Base-by-base conservation (phyloP, 2,113 vertebrate genomes). In the Turdus rufiventris region DNA sequence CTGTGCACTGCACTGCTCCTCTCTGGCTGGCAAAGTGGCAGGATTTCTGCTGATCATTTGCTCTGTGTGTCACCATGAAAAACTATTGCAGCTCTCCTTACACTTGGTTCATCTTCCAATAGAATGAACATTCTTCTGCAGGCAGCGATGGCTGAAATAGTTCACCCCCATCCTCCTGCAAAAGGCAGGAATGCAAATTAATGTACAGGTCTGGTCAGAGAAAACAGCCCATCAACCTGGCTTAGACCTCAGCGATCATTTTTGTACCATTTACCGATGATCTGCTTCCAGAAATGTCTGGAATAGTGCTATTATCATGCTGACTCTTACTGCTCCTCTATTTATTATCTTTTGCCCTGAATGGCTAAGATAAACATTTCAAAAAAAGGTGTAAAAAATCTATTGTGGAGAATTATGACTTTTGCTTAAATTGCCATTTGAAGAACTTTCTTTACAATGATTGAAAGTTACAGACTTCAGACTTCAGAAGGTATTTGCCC, bases 161-260 rank as follows among this genome's bases (percentile, higher is more conserved):
- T 42, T 91, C 29, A 18, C 23, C 14, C 14, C 38, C 10, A 16
- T 40, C 10, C 14, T 70, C 21, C 48, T 92, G 40, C 65, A 71
- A 72, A 80, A 89, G 53, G 40, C 61, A 89, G 57, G 28, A 72
- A 57, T 28, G 33, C 40, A 58, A 91, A 87, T 57, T 21, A 48
- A 53, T 1, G 3, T 6, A 29, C 0, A 2, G 0, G 0, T 26
- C 48, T 63, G 60, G 47, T 71, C 53, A 72, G 74, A 75, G 88
- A 48, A 48, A 67, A 29, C 51, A 95, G 38, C 28, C 40, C 0
- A 0, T n/a, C 36, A 70, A 50, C 29, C 28, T 70, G 62, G 25
- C 36, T 86, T 33, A 50, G 23, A 50, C 16, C 48, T 90, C 38
- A 40, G n/a, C 1, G 31, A 33, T 24, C 0, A 2, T 34, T 72